A percentile compares a stretch with the other conserved stretches of the same genome.
Evolutionary conservation across 2,888 invertebrate species (phyloP).

Genomic region (Autographa pulchrina): DNA sequence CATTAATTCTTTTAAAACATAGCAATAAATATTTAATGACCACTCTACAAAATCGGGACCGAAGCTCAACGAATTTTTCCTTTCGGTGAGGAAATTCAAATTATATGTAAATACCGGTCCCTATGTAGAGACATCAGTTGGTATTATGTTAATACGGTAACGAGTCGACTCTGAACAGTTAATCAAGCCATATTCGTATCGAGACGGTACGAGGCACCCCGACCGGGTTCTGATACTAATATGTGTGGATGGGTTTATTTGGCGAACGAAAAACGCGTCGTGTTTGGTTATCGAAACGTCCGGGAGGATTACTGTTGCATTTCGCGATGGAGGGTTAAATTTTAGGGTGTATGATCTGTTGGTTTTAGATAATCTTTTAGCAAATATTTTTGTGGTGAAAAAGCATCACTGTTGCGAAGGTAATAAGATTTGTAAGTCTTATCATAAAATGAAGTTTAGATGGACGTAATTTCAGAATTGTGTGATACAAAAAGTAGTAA

Average conservation of each 20-base stretch:
- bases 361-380: constrained; percentile 32
- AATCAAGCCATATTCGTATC: constrained; percentile 56
- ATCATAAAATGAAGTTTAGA: too few relatives aligned
- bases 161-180: constrained; percentile 62
- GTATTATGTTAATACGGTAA: constrained; percentile 77
- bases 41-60: constrained; percentile 52
- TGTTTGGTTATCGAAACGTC: constrained; percentile 47
- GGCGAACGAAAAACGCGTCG: constrained; percentile 36
- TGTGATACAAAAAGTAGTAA: too few relatives aligned
- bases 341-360: constrained; percentile 1
- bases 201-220: constrained; percentile 48
- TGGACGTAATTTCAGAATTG: too few relatives aligned
- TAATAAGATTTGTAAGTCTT: too few relatives aligned
- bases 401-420: too few relatives aligned
- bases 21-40: constrained; percentile 56
- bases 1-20: constrained; percentile 45
- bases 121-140: constrained; percentile 73
- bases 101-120: constrained; percentile 75
- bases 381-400: too few relatives aligned
- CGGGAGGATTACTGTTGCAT: constrained; percentile 44
- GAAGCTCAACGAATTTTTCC: constrained; percentile 52
- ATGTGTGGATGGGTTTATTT: constrained; percentile 48
- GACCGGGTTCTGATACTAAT: constrained; percentile 46
- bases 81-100: constrained; percentile 72
- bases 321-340: constrained; percentile 33